Evolutionary conservation across 2,797 vertebrate genomes (phyloP).

Genomic region (Gallinago solitaria): DNA sequence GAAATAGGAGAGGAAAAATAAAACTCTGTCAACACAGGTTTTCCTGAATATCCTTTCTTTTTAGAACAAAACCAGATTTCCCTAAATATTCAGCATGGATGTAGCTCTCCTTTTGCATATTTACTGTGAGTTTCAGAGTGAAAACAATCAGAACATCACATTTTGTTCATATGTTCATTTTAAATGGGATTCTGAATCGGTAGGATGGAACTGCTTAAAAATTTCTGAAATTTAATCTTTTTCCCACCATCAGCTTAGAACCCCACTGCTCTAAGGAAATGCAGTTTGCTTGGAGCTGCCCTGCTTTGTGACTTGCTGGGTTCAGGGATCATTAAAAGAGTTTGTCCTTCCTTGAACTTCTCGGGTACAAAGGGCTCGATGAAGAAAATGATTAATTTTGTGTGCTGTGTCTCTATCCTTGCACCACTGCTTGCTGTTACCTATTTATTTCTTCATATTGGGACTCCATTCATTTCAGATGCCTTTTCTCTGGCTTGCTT

Average conservation of each 20-base stretch:
- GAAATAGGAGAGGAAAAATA: background rate
- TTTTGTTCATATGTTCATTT: background rate
- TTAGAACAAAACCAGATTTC: background rate
- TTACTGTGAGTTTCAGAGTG: background rate
- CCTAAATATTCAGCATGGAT: background rate
- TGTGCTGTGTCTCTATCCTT: background rate
- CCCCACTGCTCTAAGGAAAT: background rate
- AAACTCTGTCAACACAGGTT: background rate
- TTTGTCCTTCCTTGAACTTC: background rate
- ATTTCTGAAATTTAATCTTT: background rate
- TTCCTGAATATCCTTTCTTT: background rate
- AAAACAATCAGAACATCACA: background rate
- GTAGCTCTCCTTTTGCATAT: background rate
- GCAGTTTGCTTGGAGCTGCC: background rate
- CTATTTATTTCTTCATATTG: background rate
- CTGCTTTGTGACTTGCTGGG: background rate
- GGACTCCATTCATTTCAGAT: background rate
- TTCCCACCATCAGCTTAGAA: background rate
- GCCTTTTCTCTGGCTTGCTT: background rate
- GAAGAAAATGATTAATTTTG: background rate
- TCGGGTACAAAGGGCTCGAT: background rate
- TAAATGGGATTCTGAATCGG: background rate
- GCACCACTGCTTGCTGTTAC: background rate
- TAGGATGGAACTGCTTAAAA: background rate
- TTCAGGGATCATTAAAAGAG: background rate